phyloP scores from a whole-genome alignment of 2,797 vertebrate species.

The Gadopsis marmoratus region DNA sequence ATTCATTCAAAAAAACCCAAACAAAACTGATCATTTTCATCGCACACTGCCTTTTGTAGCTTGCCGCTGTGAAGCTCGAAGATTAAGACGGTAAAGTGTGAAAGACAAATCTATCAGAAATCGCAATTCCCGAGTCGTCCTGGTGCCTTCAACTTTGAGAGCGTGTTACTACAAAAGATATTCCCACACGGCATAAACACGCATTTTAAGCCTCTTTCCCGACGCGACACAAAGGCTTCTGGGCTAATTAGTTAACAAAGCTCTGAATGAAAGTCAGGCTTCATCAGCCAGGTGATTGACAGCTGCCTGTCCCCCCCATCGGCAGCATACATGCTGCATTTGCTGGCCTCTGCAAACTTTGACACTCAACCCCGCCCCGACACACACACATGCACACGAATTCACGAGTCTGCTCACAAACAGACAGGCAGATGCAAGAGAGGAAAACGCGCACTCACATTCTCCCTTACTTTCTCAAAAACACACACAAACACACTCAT shows the following conservation, averaged over 20 bases:
- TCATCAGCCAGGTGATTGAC: slow-evolving; percentile 95
- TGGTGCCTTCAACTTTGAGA: slow-evolving; percentile 13
- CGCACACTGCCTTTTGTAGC: not conserved
- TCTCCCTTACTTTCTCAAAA: slow-evolving; percentile 56
- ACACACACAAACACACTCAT: slow-evolving; percentile 62
- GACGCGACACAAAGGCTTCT: slow-evolving; percentile 70
- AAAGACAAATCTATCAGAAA: not conserved
- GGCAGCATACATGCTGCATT: slow-evolving; percentile 89
- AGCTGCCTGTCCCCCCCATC: slow-evolving; percentile 93
- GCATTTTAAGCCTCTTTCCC: slow-evolving; percentile 32
- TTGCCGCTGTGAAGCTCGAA: not conserved
- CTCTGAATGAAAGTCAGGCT: slow-evolving; percentile 86
- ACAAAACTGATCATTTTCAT: slow-evolving; percentile 25
- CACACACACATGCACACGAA: slow-evolving; percentile 1
- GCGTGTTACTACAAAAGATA: slow-evolving; percentile 4
- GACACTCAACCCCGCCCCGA: slow-evolving; percentile 58
- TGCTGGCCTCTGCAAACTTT: slow-evolving; percentile 72
- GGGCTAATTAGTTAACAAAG: slow-evolving; percentile 93
- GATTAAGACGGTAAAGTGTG: not conserved
- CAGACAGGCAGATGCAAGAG: slow-evolving; percentile 30
- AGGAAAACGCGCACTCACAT: slow-evolving; percentile 38
- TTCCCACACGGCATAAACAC: slow-evolving; percentile 34
- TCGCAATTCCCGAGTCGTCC: not conserved
- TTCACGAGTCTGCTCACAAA: slow-evolving; percentile 13
- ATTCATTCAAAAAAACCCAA: slow-evolving; percentile 41